Conservation (phyloP, 1,140 invertebrate species). For the Phymorhynchus buccinoides region DNA sequence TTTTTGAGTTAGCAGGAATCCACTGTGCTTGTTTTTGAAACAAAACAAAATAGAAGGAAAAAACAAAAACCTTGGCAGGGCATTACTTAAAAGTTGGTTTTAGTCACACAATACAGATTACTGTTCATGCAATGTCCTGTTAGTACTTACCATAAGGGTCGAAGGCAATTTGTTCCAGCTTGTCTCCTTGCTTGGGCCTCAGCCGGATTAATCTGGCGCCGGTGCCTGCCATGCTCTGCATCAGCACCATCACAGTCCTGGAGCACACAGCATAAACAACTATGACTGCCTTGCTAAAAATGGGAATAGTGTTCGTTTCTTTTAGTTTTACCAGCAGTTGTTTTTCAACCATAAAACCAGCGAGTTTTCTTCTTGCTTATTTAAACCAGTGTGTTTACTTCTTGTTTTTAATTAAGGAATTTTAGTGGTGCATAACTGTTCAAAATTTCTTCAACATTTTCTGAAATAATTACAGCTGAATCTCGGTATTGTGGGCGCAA, state of each 20-base stretch:
- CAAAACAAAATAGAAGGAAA: background rate
- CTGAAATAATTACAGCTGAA: no score
- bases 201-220: conserved; percentile 81
- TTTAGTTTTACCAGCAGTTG: no score
- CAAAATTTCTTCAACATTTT: no score
- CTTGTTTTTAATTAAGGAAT: no score
- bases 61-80: background rate
- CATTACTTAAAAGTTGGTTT: background rate
- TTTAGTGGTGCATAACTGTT: no score
- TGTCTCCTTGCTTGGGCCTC: conserved; percentile 83
- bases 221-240: conserved; percentile 82
- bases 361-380: no score
- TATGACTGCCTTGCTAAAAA: background rate
- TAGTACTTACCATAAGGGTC: conserved; percentile 84
- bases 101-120: background rate
- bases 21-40: no score
- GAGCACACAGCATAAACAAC: conserved; percentile 8
- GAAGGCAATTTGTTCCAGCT: conserved; percentile 82
- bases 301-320: no score
- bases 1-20: no score
- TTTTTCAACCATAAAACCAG: no score
- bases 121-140: background rate
- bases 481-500: no score
- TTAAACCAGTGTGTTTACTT: no score
- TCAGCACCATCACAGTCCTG: conserved; percentile 80